These are phyloP conservation scores for Merodon equestris DNA, from an alignment of 2,888 invertebrate species.

Conservation along the genomic window DNA sequence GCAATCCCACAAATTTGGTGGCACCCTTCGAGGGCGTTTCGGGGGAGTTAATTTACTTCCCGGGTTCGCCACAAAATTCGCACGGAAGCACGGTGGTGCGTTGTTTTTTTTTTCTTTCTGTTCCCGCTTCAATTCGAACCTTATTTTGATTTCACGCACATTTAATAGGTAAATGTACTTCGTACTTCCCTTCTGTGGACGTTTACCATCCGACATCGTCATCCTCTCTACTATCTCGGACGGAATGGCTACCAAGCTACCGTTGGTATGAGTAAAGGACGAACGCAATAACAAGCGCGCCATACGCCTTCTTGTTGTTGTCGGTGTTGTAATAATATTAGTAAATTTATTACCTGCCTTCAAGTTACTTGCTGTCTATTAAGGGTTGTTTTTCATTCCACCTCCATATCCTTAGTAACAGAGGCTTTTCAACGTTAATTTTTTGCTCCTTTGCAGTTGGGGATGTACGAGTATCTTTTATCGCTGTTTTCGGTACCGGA, in stretches of 20 bases:
- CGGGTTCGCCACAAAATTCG: slow-evolving; percentile 56
- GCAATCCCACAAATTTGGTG: background rate
- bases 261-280: too few species aligned
- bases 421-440: slow-evolving; percentile 42
- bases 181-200: slow-evolving; percentile 38
- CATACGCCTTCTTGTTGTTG: slow-evolving; percentile 11
- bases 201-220: slow-evolving; percentile 4
- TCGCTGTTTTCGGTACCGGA: slow-evolving; percentile 57
- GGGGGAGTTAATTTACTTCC: slow-evolving; percentile 57
- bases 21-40: background rate
- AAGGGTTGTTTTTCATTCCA: slow-evolving; percentile 52
- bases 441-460: slow-evolving; percentile 4
- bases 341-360: slow-evolving; percentile 66
- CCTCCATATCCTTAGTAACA: slow-evolving; percentile 25
- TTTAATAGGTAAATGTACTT: slow-evolving; percentile 68
- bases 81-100: slow-evolving; percentile 37
- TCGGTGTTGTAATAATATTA: slow-evolving; percentile 58
- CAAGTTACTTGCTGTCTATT: slow-evolving; percentile 59
- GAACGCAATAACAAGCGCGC: background rate
- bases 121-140: slow-evolving; percentile 32
- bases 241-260: background rate
- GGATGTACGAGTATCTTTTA: slow-evolving; percentile 46
- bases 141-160: slow-evolving; percentile 68
- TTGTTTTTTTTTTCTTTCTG: slow-evolving; percentile 6
- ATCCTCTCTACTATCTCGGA: slow-evolving; percentile 6